phyloP scores from a whole-genome alignment of 2,888 invertebrate species.

The Lapara coniferarum region DNA sequence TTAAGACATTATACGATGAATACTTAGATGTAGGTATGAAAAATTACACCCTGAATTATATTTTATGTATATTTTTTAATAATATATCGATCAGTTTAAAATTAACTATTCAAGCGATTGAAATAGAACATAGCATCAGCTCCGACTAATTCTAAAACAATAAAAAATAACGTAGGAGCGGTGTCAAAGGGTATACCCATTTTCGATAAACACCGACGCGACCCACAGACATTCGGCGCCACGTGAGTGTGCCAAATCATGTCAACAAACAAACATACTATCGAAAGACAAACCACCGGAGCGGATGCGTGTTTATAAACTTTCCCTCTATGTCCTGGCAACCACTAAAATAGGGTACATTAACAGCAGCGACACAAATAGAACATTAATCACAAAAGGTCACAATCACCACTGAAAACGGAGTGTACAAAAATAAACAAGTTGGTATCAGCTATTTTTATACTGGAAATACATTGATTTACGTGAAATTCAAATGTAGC shows the following conservation, averaged over 20 bases:
- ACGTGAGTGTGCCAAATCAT: constrained; percentile 49
- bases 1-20: not conserved
- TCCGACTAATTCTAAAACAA: not conserved
- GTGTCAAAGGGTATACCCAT: not conserved
- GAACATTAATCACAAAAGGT: constrained; percentile 14
- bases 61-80: no score
- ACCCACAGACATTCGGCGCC: constrained; percentile 37
- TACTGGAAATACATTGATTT: not conserved
- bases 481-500: not conserved
- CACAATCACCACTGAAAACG: constrained; percentile 9
- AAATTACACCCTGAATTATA: no score
- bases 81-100: not conserved
- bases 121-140: not conserved
- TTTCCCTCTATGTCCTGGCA: constrained; percentile 52
- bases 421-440: constrained; percentile 17
- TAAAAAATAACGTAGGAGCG: not conserved
- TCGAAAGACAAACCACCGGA: constrained; percentile 46
- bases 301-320: constrained; percentile 60
- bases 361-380: constrained; percentile 45
- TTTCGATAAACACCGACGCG: not conserved
- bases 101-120: not conserved
- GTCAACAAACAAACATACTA: constrained; percentile 60
- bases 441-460: not conserved
- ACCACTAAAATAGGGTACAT: constrained; percentile 40
- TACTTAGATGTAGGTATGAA: not conserved